A percentile compares a stretch with the other conserved stretches of the same genome.
phyloP scores from a whole-genome alignment of 2,797 vertebrate species.

The Thamnophis elegans region DNA sequence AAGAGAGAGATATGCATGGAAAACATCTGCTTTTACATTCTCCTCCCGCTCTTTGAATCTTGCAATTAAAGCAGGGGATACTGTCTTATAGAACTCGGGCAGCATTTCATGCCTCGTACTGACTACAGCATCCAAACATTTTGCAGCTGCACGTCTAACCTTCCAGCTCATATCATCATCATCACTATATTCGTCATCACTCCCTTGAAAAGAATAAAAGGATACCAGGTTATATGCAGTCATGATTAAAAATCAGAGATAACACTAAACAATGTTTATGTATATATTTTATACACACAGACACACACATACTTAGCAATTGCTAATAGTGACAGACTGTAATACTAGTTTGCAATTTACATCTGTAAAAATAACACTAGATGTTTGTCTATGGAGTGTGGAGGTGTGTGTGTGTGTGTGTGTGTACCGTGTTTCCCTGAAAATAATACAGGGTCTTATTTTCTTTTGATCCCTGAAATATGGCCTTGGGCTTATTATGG shows the following conservation, averaged over 20 bases:
- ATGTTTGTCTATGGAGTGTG: too few species aligned
- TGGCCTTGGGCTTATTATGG: too few species aligned
- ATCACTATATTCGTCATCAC: slow-evolving; percentile 98
- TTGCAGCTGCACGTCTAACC: slow-evolving; percentile 95
- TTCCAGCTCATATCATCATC: slow-evolving; percentile 99
- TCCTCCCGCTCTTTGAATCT: slow-evolving; percentile 99
- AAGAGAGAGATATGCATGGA: slow-evolving; percentile 96
- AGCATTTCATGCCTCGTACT: slow-evolving; percentile 98
- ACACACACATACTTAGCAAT: too few species aligned
- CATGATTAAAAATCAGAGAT: slow-evolving; percentile 43
- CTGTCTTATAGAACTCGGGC: slow-evolving; percentile 95
- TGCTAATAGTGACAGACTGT: background rate
- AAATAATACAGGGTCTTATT: too few species aligned
- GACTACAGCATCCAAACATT: slow-evolving; percentile 95
- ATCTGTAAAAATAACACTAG: background rate
- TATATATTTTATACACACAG: too few species aligned
- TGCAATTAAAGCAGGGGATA: slow-evolving; percentile 93
- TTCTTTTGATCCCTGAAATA: too few species aligned
- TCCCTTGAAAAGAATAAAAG: slow-evolving; percentile 73
- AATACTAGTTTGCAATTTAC: background rate
- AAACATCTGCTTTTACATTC: slow-evolving; percentile 98
- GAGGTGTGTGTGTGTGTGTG: too few species aligned
- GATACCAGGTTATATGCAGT: slow-evolving; percentile 39
- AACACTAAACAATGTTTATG: background rate
- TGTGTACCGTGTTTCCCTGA: too few species aligned